These are phyloP conservation scores for Caracal caracal DNA, from an alignment of 2,113 vertebrate species.

Conservation along the genomic window DNA sequence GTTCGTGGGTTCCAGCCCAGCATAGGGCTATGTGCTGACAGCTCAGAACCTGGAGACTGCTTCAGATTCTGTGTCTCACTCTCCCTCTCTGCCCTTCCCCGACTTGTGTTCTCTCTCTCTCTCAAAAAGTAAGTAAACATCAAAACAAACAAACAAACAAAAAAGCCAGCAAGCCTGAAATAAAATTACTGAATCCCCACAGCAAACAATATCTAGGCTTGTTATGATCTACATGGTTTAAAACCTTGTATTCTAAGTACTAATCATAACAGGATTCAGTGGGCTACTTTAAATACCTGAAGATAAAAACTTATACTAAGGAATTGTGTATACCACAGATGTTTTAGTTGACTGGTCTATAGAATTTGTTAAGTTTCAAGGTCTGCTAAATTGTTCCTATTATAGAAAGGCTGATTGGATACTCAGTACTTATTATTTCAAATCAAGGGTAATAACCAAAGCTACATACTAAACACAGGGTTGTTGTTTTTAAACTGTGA, in stretches of 20 bases:
- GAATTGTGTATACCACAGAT: background rate
- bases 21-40: too few species aligned
- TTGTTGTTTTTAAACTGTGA: background rate
- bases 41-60: too few species aligned
- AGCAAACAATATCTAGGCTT: background rate
- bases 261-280: background rate
- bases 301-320: background rate
- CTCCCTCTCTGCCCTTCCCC: too few species aligned
- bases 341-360: background rate
- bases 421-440: slow-evolving; percentile 27
- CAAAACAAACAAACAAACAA: background rate
- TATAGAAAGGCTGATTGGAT: background rate
- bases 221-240: background rate
- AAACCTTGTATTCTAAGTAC: background rate
- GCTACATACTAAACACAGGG: slow-evolving; percentile 14
- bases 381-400: background rate
- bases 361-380: slow-evolving; percentile 27
- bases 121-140: too few species aligned
- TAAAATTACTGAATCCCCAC: slow-evolving; percentile 13
- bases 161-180: background rate
- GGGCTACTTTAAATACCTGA: background rate
- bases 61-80: too few species aligned
- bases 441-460: background rate
- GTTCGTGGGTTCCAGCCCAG: too few species aligned
- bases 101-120: too few species aligned